A percentile compares a stretch with the other conserved stretches of the same genome.
Conservation (phyloP, 2,888 invertebrate species). For the Leucoptera coffeella region DNA sequence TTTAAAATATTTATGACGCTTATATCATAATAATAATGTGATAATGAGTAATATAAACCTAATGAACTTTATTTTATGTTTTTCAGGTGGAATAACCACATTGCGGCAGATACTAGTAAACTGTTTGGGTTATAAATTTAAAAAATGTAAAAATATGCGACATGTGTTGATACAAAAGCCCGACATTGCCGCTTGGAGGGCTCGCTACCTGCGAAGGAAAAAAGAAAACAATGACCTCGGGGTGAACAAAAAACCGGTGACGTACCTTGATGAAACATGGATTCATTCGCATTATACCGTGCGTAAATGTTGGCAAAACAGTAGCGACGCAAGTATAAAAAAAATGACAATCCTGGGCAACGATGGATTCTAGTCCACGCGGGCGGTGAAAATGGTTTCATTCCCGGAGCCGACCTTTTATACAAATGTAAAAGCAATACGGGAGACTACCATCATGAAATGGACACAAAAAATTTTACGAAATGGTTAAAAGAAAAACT, state of each 20-base stretch:
- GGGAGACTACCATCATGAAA: slow-evolving; percentile 5
- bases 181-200: slow-evolving; percentile 11
- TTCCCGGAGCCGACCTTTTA: slow-evolving; percentile 3
- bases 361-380: slow-evolving; percentile 4
- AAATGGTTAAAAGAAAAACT: no score
- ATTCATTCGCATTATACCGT: no score
- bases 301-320: neutral
- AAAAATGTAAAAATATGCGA: slow-evolving; percentile 7
- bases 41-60: neutral
- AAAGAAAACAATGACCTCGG: slow-evolving; percentile 9
- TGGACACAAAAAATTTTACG: slow-evolving; percentile 4
- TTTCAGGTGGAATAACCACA: slow-evolving; percentile 7
- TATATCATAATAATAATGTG: no score
- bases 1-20: no score
- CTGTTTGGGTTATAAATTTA: slow-evolving; percentile 8
- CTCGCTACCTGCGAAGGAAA: slow-evolving; percentile 9
- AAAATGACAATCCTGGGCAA: neutral
- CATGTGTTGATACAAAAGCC: slow-evolving; percentile 8
- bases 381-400: slow-evolving; percentile 5
- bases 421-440: slow-evolving; percentile 3
- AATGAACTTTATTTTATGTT: slow-evolving; percentile 4
- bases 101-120: slow-evolving; percentile 7
- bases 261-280: no score
- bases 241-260: no score
- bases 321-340: neutral